These are phyloP conservation scores for Clusia tigrina DNA, from an alignment of 2,888 invertebrate species.

Conservation along the genomic window DNA sequence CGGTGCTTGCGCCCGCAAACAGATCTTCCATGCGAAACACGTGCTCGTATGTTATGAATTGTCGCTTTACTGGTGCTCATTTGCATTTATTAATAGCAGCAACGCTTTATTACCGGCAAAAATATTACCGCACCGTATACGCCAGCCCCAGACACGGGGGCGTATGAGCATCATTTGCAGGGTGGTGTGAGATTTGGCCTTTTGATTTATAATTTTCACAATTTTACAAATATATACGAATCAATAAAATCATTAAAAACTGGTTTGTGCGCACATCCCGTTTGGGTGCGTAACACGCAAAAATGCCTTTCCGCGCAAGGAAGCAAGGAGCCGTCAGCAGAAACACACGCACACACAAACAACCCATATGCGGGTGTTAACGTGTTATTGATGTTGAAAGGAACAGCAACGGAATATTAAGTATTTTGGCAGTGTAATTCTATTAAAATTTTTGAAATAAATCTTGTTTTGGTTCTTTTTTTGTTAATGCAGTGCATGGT, in stretches of 20 bases:
- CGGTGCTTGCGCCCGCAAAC: too few species aligned
- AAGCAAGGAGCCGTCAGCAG: not conserved
- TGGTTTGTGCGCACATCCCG: too few species aligned
- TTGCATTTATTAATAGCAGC: not conserved
- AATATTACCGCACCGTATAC: not conserved
- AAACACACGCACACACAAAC: not conserved
- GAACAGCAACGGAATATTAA: conserved; percentile 16
- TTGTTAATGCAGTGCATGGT: too few species aligned
- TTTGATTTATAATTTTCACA: not conserved
- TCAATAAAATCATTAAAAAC: not conserved
- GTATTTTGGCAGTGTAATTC: conserved; percentile 9
- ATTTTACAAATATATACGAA: not conserved
- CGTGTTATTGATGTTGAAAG: conserved; percentile 22
- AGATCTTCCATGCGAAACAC: too few species aligned
- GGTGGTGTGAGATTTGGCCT: too few species aligned
- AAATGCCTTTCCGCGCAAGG: not conserved
- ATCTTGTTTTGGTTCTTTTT: conserved; percentile 3
- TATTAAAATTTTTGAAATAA: conserved; percentile 18
- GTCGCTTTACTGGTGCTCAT: too few species aligned
- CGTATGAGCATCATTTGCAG: not conserved
- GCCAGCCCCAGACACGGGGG: too few species aligned
- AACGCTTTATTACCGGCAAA: not conserved
- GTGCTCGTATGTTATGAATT: too few species aligned
- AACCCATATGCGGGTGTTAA: conserved; percentile 8
- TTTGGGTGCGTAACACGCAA: not conserved